Conservation (phyloP, 1,140 invertebrate genomes). For the Metaphire vulgaris region DNA sequence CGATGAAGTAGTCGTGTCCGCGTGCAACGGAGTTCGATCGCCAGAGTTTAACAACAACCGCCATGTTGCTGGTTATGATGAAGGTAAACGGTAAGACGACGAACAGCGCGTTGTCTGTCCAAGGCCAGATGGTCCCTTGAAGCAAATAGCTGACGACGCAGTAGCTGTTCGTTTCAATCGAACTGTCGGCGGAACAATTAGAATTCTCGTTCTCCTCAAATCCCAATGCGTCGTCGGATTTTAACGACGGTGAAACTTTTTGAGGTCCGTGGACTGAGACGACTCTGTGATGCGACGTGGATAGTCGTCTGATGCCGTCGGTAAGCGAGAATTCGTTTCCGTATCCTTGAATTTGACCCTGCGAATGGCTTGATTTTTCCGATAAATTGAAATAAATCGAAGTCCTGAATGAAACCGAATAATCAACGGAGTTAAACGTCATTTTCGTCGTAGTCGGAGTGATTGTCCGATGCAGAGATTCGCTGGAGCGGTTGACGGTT, state of each 20-base stretch:
- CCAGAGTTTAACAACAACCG: slow-evolving; percentile 7
- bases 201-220: no score
- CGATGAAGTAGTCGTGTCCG: not conserved
- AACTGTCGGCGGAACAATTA: no score
- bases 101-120: slow-evolving; percentile 2
- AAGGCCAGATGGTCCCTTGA: slow-evolving; percentile 1
- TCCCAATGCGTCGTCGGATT: no score
- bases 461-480: not conserved
- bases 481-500: no score
- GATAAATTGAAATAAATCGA: not conserved
- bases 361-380: not conserved
- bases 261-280: no score
- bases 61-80: slow-evolving; percentile 25
- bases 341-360: not conserved
- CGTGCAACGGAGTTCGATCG: slow-evolving; percentile 1
- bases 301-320: no score
- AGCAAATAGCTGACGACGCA: not conserved
- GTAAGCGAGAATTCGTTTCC: not conserved
- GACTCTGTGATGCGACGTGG: no score
- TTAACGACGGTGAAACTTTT: no score
- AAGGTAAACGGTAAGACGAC: slow-evolving; percentile 13
- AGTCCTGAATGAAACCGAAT: not conserved
- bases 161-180: not conserved
- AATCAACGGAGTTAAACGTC: not conserved
- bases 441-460: not conserved